Evolutionary conservation across 2,797 vertebrate species (phyloP), one percentile per base, ranked within the genome.

Genomic region (Falco berigora): DNA sequence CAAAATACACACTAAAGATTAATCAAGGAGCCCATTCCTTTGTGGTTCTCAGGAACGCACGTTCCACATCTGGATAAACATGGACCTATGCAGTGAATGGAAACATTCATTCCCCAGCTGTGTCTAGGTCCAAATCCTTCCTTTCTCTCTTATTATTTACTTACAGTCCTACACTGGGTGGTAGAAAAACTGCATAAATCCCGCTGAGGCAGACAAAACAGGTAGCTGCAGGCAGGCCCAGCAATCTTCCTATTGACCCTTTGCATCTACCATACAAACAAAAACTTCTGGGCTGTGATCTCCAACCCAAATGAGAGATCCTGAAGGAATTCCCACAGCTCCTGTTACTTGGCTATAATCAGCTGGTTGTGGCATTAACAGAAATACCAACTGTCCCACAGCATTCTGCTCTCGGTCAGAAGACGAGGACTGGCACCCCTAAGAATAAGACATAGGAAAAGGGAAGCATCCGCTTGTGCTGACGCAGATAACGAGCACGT

Each of bases 11-110:
- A 82, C 49, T 17, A 25, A 44, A 91, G 67, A 88, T 74, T 36
- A 91, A 25, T 11, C n/a, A 61, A 66, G 76, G 44, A 93, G 71
- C 32, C 88, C 67, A 64, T 85, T 87, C 74, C 74, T 87, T 30
- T 83, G 86, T 77, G 94, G 88, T 59, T 82, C 63, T 73, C 44
- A 69, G 84, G 92, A 97, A 95, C 17, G 55, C 2, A 0, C 9
- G 30, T 10, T 91, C 77, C 94, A 92, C 96, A 95, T 87, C 94
- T 96, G 96, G 92, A 89, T 85, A 97, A 96, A 91, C 88, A 96
- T 0, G 13, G 80, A 27, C 22, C 59, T 25, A 6, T 82, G 84
- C 52, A 82, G 73, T 21, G 44, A 84, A 84, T 82, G 84, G 92
- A 89, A 95, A 96, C 63, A 87, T 82, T 93, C 58, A 81, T 47